phyloP scores from a whole-genome alignment of 2,113 vertebrate species.

The Daphoenositta chrysoptera region DNA sequence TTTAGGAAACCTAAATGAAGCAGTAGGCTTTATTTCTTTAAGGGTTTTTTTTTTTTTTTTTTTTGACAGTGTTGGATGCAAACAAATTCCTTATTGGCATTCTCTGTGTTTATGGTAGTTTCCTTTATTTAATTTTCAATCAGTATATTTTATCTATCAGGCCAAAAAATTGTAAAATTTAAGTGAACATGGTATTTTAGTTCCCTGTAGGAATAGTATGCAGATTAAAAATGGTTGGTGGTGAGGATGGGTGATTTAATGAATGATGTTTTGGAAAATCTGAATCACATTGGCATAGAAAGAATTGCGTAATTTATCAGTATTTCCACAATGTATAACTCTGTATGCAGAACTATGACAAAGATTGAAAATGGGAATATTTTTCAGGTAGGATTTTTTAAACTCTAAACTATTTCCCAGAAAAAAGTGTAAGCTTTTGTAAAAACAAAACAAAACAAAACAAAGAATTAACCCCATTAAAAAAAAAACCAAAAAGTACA shows the following conservation, averaged over 20 bases:
- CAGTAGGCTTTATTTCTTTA: not conserved
- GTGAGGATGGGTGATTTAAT: not conserved
- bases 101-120: not conserved
- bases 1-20: not conserved
- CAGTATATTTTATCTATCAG: not conserved
- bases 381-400: not conserved
- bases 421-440: not conserved
- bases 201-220: not conserved
- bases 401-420: not conserved
- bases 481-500: no score
- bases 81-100: not conserved
- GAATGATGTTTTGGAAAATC: not conserved
- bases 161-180: not conserved
- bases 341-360: not conserved
- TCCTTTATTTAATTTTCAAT: not conserved
- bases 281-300: not conserved
- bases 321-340: not conserved
- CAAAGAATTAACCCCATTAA: accelerated
- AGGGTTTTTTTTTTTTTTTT: not conserved
- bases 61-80: not conserved
- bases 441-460: not conserved
- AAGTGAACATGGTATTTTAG: not conserved
- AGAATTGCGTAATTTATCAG: not conserved
- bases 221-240: not conserved
- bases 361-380: not conserved